Evolutionary conservation across 2,888 invertebrate species (phyloP).

Genomic region (Ceramica pisi): DNA sequence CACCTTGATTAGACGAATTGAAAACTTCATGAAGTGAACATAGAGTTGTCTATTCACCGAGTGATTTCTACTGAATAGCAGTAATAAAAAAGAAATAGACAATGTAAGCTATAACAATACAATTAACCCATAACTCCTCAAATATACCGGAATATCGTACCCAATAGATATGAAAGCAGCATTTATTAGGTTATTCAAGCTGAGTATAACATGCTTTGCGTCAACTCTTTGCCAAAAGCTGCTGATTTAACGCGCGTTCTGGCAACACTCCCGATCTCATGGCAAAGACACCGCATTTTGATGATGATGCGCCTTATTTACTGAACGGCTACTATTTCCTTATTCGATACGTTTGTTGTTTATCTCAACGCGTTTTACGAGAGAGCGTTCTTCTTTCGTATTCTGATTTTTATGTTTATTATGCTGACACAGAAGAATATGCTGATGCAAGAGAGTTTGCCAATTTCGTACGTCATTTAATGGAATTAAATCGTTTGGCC

Average conservation of each 20-base stretch:
- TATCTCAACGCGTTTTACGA: slow-evolving; percentile 38
- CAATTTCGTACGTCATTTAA: background rate
- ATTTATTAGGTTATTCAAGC: slow-evolving; percentile 58
- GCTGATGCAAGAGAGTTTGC: background rate
- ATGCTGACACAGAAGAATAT: slow-evolving; percentile 11
- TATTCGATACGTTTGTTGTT: slow-evolving; percentile 32
- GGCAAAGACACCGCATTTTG: slow-evolving; percentile 60
- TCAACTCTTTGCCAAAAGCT: slow-evolving; percentile 76
- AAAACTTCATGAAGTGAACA: too few relatives aligned
- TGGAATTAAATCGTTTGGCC: too few relatives aligned
- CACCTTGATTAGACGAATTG: too few relatives aligned
- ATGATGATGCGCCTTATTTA: slow-evolving; percentile 61
- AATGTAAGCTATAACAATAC: background rate
- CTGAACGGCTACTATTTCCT: slow-evolving; percentile 54
- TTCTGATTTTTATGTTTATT: slow-evolving; percentile 35
- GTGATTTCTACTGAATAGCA: too few relatives aligned
- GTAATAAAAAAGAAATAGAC: background rate
- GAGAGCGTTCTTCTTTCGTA: slow-evolving; percentile 21
- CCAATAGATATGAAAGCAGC: slow-evolving; percentile 44
- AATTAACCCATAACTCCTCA: slow-evolving; percentile 38
- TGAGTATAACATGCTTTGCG: slow-evolving; percentile 63
- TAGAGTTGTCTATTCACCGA: too few relatives aligned
- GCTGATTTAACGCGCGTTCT: slow-evolving; percentile 70
- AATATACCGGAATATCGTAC: slow-evolving; percentile 27
- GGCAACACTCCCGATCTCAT: slow-evolving; percentile 71